Percentiles rank a stretch among this genome's conserved stretches.
Conservation (phyloP, 92 coral and sea anemone species). For the Epizoanthus fatuus region DNA sequence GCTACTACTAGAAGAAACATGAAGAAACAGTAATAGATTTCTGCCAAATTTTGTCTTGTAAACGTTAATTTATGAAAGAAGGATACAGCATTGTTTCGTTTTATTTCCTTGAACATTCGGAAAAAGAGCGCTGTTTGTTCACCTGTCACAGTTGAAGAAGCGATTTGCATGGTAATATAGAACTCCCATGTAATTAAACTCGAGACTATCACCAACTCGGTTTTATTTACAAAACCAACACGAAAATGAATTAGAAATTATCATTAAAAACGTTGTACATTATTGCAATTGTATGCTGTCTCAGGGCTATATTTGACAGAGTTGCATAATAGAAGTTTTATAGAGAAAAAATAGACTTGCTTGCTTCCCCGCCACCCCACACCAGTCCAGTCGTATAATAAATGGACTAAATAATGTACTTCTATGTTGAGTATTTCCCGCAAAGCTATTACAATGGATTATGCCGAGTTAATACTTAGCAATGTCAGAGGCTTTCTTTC, state of each 20-base stretch:
- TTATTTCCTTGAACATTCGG: neutral
- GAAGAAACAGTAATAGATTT: neutral
- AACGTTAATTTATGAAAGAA: neutral
- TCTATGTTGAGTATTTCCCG: no score
- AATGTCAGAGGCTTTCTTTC: no score
- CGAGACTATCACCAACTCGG: neutral
- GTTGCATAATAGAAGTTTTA: no score
- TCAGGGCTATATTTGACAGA: no score
- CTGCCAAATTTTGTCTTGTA: neutral
- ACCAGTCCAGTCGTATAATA: no score
- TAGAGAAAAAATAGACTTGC: no score
- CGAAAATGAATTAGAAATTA: neutral
- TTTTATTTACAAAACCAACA: neutral
- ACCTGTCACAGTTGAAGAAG: neutral
- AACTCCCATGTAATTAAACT: conserved; percentile 4
- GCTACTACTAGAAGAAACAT: neutral
- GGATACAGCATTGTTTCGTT: neutral
- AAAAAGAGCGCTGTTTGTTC: neutral
- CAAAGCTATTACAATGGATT: no score
- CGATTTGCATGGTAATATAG: conserved; percentile 2
- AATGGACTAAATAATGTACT: no score
- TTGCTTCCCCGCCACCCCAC: no score
- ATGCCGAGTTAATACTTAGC: no score
- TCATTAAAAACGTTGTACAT: no score
- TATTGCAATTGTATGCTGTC: no score